Evolutionary conservation across 2,888 invertebrate species (phyloP), one percentile per base, ranked within the genome.

Genomic region (Gymnoscelis rufifasciata): DNA sequence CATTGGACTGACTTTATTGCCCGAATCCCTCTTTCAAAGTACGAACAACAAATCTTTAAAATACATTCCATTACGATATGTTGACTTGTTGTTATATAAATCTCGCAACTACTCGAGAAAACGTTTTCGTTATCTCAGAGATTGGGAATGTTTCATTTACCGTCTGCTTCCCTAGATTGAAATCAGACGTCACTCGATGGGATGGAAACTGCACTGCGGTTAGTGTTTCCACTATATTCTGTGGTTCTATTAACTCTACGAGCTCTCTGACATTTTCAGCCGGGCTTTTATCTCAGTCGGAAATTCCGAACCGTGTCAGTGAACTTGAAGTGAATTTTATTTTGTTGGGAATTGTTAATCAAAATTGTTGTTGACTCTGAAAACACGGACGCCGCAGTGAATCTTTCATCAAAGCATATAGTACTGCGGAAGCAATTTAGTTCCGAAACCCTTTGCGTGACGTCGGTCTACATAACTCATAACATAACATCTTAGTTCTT

Each of bases 381-480:
- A 52, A 54, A 57, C 51, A 51, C 51, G 54, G 52, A 54, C 38
- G 51, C 53, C 41, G 52, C 58, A 56, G 59, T 62, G 56, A 58
- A 64, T 61, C 56, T 60, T 64, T 67, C 66, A 67, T 71, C 64
- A 65, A 66, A 65, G 57, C 60, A 60, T 54, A 52, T 58, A 50
- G 60, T 59, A 56, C 57, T 57, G 61, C 62, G 68, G 68, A 73
- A 74, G 71, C 67, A 74, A 74, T 76, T 73, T 72, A 52, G 62
- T 69, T 71, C 63, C 63, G 67, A 63, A 71, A 68, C 66, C 66
- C 60, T 64, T 67, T 60, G 64, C 64, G 57, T 66, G 60, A 60
- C 57, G 49, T 60, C 53, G 50, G 38, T 44, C 56, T 51, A 43
- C 58, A 57, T 54, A 37, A 43, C 41, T 38, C 48, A 51, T 50